Base-by-base conservation (phyloP, 2,113 vertebrate genomes). In the Myrmecophaga tridactyla region DNA sequence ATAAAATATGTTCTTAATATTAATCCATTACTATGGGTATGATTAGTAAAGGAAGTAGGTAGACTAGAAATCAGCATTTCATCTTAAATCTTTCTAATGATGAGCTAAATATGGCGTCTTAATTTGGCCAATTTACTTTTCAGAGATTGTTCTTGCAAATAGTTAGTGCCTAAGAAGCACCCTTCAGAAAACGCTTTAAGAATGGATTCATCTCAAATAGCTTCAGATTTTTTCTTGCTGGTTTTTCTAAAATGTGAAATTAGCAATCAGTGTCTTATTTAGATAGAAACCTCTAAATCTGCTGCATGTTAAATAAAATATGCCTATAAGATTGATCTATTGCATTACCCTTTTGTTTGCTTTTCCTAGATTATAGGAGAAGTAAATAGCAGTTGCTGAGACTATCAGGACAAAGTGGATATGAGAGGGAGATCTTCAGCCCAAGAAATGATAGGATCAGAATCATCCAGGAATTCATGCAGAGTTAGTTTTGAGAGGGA, bases 221-320 rank as follows among this genome's bases (percentile, higher is more conserved):
- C 27, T 60, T 93, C n/a, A 63, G 31, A n/a, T 87, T 85, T 86
- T 92, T 63, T 14, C 70, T 93, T 90, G 31, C 41, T 84, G n/a
- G n/a, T 63, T 65, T 46, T 41, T 88, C 70, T 73, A 41, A 69
- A 87, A 92, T 92, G 7, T 67, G 41, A 78, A 77, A 36, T 39
- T 67, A 76, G 27, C 4, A 65, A 29, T 56, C 56, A 76, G 14
- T 51, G 15, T 88, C 41, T 85, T 84, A 43, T 62, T 90, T 70
- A 95, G 21, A 36, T 34, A n/a, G 27, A 92, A 90, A 1, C 58
- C 58, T 43, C 48, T 70, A 51, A 70, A 36, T 83, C 31, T 83
- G 11, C 3, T 63, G 34, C 31, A 70, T 53, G 63, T 69, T 82
- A 29, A 69, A 39, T 85, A 80, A 23, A 41, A 58, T 80, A 65